These are phyloP conservation scores for Hippopotamyrus pictus DNA, from an alignment of 2,797 vertebrate genomes.

Conservation along the genomic window DNA sequence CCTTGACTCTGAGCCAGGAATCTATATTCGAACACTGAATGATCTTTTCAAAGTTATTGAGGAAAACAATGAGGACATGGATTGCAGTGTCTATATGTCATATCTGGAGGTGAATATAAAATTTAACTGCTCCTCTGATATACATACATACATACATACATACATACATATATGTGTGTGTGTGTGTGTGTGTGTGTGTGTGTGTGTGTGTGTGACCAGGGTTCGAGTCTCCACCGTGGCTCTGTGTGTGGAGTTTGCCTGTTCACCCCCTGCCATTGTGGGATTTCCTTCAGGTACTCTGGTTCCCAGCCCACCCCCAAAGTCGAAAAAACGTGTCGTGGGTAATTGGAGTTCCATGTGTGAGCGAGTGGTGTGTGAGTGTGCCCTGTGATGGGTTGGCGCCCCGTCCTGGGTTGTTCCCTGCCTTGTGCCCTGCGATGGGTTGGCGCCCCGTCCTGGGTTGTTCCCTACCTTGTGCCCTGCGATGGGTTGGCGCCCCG, in stretches of 20 bases:
- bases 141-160: background rate
- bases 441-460: no score
- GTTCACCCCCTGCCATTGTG: background rate
- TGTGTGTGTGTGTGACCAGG: background rate
- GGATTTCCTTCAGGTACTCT: background rate
- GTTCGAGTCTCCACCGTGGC: background rate
- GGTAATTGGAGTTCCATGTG: background rate
- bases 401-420: background rate
- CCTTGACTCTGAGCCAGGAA: conserved; percentile 45
- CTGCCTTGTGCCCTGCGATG: no score
- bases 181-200: no score
- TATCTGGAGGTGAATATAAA: conserved; percentile 54
- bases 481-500: no score
- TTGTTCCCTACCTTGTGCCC: no score
- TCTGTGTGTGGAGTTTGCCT: background rate
- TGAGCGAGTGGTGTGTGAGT: background rate
- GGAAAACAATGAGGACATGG: conserved; percentile 25
- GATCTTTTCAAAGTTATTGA: conserved; percentile 57
- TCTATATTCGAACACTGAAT: conserved; percentile 49
- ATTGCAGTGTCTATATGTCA: conserved; percentile 52
- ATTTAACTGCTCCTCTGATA: background rate
- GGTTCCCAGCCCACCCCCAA: background rate
- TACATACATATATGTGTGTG: background rate
- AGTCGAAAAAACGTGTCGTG: background rate
- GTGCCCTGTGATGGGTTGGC: background rate